Evolutionary conservation across 1,140 invertebrate species (phyloP).

Genomic region (Rhyacophila brunnea): DNA sequence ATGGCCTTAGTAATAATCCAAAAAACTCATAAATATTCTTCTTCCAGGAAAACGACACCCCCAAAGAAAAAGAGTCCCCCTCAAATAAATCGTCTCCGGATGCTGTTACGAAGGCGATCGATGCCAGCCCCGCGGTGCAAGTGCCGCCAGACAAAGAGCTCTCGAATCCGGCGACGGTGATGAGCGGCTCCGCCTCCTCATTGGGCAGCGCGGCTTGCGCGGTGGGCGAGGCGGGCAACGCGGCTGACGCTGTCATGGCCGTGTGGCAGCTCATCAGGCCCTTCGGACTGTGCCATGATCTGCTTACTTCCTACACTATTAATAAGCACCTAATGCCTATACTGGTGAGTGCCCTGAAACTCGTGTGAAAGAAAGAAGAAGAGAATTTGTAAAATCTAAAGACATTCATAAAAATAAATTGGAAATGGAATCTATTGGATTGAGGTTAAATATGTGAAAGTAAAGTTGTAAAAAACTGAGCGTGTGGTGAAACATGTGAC

Average conservation of each 20-base stretch:
- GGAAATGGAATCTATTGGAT: no score
- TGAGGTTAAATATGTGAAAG: no score
- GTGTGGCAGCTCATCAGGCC: slow-evolving; percentile 74
- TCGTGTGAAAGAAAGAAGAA: no score
- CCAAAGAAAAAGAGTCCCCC: slow-evolving; percentile 5
- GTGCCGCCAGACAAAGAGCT: background rate
- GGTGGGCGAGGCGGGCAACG: slow-evolving; percentile 41
- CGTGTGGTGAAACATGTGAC: no score
- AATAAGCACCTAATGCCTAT: slow-evolving; percentile 92
- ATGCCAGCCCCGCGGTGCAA: background rate
- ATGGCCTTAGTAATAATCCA: no score
- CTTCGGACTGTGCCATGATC: slow-evolving; percentile 90
- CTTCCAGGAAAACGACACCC: background rate
- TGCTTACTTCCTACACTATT: slow-evolving; percentile 86
- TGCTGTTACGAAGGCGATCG: background rate
- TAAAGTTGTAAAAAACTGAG: no score
- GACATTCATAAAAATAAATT: no score
- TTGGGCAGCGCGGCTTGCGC: background rate
- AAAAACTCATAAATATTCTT: background rate
- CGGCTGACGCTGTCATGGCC: slow-evolving; percentile 45
- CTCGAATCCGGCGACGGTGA: no score
- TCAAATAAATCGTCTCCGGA: background rate
- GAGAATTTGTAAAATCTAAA: no score
- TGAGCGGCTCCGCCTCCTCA: background rate
- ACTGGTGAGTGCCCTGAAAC: slow-evolving; percentile 77